Base-by-base conservation (phyloP, 2,797 vertebrate genomes). In the Euphonia xanthogaster region DNA sequence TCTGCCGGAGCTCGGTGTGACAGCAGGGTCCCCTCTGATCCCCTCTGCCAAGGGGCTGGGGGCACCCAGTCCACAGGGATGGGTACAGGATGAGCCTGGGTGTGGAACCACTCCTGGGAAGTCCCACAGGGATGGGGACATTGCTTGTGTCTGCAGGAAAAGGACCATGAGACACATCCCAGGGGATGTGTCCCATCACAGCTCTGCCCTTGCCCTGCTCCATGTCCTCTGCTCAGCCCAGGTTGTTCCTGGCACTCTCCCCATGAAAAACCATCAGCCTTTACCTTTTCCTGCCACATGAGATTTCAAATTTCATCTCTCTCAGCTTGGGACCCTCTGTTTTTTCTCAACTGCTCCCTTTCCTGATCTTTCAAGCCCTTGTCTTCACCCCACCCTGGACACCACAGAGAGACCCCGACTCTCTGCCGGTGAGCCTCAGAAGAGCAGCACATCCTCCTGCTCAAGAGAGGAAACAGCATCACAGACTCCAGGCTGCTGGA, bases 61-160 rank as follows among this genome's bases (percentile, higher is more conserved):
- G 40, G 33, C 21, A 23, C 14, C 35, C 0, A 1, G 5, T 9
- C 22, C 25, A 0, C 55, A 9, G 58, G 55, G 62, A 13, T 15
- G 40, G 35, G 35, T 5, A 9, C 13, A 16, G 42, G 78, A 16
- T 23, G 70, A 80, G 27, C 42, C 28, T 1, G 7, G 37, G 8
- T 3, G 2, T 2, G 55, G 42, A 85, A 44, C 44, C 8, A 17
- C 21, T 58, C 60, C 57, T 2, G 16, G 27, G 31, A 37, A 19
- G 18, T 28, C 25, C 7, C 25, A 3, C 1, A 0, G 31, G 42
- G 33, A 25, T 51, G 39, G 24, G 44, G 6, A 73, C 39, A 28
- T 9, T 0, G 3, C 10, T 39, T 6, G 28, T n/a, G 73, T 33
- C 19, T 19, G 54, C 3, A 2, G 73, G 53, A 53, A 33, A 12